Evolutionary conservation across 2,113 vertebrate species (phyloP).

Genomic region (Myocastor coypus): DNA sequence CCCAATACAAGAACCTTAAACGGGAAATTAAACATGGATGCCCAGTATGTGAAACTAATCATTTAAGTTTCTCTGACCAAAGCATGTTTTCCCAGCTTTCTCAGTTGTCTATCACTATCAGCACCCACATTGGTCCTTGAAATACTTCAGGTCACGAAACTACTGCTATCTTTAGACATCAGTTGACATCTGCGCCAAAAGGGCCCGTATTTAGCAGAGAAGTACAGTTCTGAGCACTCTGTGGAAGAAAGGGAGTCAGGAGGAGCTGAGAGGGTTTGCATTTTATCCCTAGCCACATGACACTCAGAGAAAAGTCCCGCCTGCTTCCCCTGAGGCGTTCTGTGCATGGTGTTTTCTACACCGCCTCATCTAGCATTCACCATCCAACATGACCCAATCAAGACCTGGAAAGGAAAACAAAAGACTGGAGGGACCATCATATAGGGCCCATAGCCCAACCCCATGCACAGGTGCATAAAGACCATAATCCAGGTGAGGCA

Average conservation of each 20-base stretch:
- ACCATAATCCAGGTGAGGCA: neutral
- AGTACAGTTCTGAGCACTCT: neutral
- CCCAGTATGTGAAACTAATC: neutral
- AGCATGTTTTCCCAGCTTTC: neutral
- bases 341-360: too few relatives aligned
- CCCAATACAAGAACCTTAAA: neutral
- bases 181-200: neutral
- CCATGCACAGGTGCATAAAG: neutral
- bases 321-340: neutral
- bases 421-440: neutral
- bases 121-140: neutral
- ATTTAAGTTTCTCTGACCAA: neutral
- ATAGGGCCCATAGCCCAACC: neutral
- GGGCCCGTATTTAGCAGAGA: too few relatives aligned
- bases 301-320: neutral
- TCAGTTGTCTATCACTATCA: neutral
- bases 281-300: neutral
- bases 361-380: too few relatives aligned
- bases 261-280: neutral
- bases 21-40: neutral
- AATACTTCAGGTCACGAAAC: neutral
- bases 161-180: neutral
- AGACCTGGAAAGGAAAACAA: neutral
- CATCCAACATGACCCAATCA: neutral
- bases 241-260: neutral